Percentiles rank a stretch among this genome's conserved stretches.
These are phyloP conservation scores for Himalopsyche japonica DNA, from an alignment of 2,888 invertebrate species.

Conservation along the genomic window DNA sequence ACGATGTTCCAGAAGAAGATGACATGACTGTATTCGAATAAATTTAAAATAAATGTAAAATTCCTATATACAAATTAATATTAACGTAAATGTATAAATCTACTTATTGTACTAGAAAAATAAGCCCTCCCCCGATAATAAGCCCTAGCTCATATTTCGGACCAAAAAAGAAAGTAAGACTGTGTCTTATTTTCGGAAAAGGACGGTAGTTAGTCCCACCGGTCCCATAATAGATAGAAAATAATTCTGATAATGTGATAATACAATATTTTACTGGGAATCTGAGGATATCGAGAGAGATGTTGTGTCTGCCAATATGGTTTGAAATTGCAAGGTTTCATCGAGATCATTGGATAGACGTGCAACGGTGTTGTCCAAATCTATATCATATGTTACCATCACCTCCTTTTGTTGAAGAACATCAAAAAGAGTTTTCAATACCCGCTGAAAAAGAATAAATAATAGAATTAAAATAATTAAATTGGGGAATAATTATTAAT, in stretches of 20 bases:
- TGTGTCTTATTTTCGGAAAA: too few species aligned
- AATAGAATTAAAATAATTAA: not conserved
- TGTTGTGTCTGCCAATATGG: slow-evolving; percentile 24
- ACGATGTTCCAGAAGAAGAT: too few species aligned
- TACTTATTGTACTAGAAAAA: too few species aligned
- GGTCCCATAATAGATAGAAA: not conserved
- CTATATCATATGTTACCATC: slow-evolving; percentile 35
- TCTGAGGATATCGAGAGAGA: not conserved
- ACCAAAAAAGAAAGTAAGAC: too few species aligned
- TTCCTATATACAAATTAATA: too few species aligned
- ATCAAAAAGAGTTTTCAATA: slow-evolving; percentile 29
- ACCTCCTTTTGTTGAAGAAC: slow-evolving; percentile 37
- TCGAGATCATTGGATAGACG: slow-evolving; percentile 33
- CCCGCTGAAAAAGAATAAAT: slow-evolving; percentile 17
- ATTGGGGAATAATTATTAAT: too few species aligned
- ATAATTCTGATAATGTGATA: not conserved
- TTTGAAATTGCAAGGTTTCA: slow-evolving; percentile 36
- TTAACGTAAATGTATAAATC: too few species aligned
- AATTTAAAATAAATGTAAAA: too few species aligned
- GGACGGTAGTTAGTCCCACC: not conserved
- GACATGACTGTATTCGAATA: too few species aligned
- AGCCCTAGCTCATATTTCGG: too few species aligned
- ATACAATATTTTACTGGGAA: not conserved
- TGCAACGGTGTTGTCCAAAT: slow-evolving; percentile 32
- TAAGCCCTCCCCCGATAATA: too few species aligned